phyloP scores from a whole-genome alignment of 2,113 vertebrate species.

The Hystrix cristata region DNA sequence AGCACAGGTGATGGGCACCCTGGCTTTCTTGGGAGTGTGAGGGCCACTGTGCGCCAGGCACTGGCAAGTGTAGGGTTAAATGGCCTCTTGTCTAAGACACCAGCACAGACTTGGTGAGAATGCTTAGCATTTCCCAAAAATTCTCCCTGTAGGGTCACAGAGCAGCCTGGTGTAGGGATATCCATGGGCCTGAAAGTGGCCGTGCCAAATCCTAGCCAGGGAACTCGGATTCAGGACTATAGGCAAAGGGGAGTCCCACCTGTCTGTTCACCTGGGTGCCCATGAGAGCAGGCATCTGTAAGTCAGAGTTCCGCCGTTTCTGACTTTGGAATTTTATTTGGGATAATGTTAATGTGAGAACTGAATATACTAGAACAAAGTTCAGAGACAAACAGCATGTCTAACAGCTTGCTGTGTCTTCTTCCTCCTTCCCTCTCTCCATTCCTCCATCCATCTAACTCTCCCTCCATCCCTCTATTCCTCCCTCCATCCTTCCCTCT shows the following conservation, averaged over 20 bases:
- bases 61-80: background rate
- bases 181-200: accelerated
- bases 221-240: background rate
- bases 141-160: too few relatives aligned
- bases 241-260: background rate
- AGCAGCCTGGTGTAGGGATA: background rate
- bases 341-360: background rate
- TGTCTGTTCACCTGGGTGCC: background rate
- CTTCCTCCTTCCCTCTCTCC: too few relatives aligned
- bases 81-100: background rate
- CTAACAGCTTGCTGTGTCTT: background rate
- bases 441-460: background rate
- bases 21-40: too few relatives aligned
- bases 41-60: background rate
- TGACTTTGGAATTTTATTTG: background rate
- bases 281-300: background rate
- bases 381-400: background rate
- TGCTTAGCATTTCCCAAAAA: too few relatives aligned
- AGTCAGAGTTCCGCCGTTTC: background rate
- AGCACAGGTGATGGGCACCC: background rate
- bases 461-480: background rate
- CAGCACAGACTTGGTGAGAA: background rate
- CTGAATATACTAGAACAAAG: background rate
- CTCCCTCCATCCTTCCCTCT: background rate
- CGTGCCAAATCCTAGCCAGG: background rate